Evolutionary conservation across 2,797 vertebrate genomes (phyloP).

Genomic region (Gallinago nigripennis): DNA sequence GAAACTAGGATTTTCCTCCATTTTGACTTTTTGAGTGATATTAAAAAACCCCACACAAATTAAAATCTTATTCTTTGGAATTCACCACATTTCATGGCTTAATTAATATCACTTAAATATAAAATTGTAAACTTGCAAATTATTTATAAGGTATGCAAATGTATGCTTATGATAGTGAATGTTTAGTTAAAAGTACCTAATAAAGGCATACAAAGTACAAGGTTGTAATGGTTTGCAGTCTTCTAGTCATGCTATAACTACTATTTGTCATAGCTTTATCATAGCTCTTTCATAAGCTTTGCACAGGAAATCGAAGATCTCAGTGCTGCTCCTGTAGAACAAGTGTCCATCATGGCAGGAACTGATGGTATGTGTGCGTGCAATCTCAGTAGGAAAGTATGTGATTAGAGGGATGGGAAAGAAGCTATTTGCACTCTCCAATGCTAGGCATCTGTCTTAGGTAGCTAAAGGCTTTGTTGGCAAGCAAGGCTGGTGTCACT

Average conservation of each 20-base stretch:
- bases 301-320: neutral
- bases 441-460: neutral
- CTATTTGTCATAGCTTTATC: neutral
- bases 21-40: neutral
- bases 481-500: neutral
- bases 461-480: neutral
- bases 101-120: neutral
- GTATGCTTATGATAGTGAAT: neutral
- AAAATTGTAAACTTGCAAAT: neutral
- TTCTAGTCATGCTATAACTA: neutral
- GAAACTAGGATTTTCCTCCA: neutral
- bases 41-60: fast-evolving
- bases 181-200: neutral
- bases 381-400: neutral
- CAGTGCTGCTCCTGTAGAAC: neutral
- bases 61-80: neutral
- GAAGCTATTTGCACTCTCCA: neutral
- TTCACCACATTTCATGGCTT: neutral
- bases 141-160: neutral
- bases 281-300: neutral
- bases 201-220: neutral
- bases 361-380: neutral
- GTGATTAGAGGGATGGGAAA: neutral
- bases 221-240: neutral
- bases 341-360: neutral